Base-by-base conservation (phyloP, 1,140 invertebrate genomes). In the Drosophila bipectinata region DNA sequence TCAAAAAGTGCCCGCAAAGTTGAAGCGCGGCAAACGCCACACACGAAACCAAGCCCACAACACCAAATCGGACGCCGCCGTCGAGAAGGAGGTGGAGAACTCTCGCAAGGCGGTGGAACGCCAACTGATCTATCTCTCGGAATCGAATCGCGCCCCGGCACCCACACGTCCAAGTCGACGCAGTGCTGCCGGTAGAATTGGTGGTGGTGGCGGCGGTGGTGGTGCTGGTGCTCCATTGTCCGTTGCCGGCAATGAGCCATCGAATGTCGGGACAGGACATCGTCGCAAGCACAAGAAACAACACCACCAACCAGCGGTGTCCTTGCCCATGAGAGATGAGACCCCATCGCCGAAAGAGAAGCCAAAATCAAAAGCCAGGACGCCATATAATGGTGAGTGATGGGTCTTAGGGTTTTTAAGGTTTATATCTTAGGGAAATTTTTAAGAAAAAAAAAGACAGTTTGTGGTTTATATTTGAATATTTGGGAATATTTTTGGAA, bases 101-200 rank as follows among this genome's bases (percentile, higher is more conserved):
- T 49, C 58, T 3, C 73, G 64, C 39, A 72, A 37, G 18, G 37
- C 71, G 0, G 64, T 84, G 2, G 61, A 81, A 12, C 60, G 61
- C 8, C 81, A 77, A 10, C 18, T 87, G 1, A 74, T 60, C 3
- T 74, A 73, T 47, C 45, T 74, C 4, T 52, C 82, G 7, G 61
- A 59, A n/a, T n/a, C 73, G 0, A 81, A 69, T 61, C 56, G 30
- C 26, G 3, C 10, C 12, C 12, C 34, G 10, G 34, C 10, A 1
- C 34, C 10, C 34, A 37, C 34, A 4, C 41, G 41, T 44, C 41
- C 41, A 4, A 10, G 34, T 2, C 10, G 34, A 1, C 34, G 34
- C 12, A 12, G 12, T n/a, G 10, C 34, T 3, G 34, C 10, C 12
- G 34, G 34, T n/a, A 12, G 12, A 12, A 37, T 12, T n/a, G 34